Percentiles rank a stretch among this genome's conserved stretches.
Evolutionary conservation across 2,888 invertebrate genomes (phyloP).

Genomic region (Oscheius sp.): DNA sequence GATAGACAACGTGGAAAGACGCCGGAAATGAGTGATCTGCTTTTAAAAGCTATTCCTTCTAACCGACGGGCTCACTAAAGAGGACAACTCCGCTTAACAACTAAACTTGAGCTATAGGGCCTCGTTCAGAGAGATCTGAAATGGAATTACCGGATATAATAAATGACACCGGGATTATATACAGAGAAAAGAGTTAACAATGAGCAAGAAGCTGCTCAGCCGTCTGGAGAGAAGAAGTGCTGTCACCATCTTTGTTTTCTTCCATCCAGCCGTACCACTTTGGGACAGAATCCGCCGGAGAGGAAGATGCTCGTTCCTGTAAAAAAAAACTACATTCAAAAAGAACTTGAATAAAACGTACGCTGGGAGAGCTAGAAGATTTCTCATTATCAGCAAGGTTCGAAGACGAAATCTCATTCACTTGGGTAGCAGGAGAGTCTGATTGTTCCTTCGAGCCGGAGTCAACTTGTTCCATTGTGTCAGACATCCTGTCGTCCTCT

Average conservation of each 20-base stretch:
- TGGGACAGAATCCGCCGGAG: constrained; percentile 7
- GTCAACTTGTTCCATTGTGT: neutral
- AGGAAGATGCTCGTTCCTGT: constrained; percentile 18
- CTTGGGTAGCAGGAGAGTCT: neutral
- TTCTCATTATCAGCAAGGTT: neutral
- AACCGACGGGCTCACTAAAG: constrained; percentile 16
- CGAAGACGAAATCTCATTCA: constrained; percentile 4
- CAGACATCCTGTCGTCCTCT: no score
- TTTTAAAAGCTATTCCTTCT: constrained; percentile 5
- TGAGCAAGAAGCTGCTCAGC: constrained; percentile 16
- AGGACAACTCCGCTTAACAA: neutral
- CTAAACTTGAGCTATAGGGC: constrained; percentile 18
- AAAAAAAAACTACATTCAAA: neutral
- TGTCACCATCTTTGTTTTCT: neutral
- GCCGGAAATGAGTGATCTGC: constrained; percentile 11
- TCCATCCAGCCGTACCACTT: neutral
- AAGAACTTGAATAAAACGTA: neutral
- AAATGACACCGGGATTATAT: constrained; percentile 19
- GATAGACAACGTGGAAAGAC: constrained; percentile 31
- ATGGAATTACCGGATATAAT: constrained; percentile 12
- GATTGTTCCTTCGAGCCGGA: neutral
- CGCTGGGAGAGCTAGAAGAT: neutral
- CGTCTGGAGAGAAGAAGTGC: neutral
- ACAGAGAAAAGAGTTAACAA: neutral
- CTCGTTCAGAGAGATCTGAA: constrained; percentile 11